These are phyloP conservation scores for Drosophila albomicans DNA, from an alignment of 1,140 invertebrate species.

Conservation along the genomic window DNA sequence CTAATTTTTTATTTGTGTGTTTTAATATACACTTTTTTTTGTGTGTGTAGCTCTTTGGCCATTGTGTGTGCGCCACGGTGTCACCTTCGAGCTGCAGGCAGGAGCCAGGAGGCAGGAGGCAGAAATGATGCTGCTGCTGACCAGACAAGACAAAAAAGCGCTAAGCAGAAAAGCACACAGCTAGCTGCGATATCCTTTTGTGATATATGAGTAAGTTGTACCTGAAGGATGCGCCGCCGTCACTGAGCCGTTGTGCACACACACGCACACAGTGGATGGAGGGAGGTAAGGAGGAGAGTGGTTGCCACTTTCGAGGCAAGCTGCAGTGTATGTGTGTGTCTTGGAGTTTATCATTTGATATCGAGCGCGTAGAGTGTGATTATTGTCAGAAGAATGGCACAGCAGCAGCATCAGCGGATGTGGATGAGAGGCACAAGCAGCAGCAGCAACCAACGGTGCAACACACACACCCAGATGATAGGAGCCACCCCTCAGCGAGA, in stretches of 20 bases:
- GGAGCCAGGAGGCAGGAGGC: slow-evolving; percentile 15
- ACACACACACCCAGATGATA: slow-evolving; percentile 47
- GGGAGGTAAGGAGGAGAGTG: background rate
- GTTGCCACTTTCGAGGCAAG: slow-evolving; percentile 17
- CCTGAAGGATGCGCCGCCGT: slow-evolving; percentile 71
- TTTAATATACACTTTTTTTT: slow-evolving; percentile 53
- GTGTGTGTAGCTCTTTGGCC: slow-evolving; percentile 31
- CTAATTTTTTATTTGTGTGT: slow-evolving; percentile 55
- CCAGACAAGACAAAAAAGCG: slow-evolving; percentile 70
- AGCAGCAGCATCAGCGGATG: slow-evolving; percentile 27
- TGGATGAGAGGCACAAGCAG: slow-evolving; percentile 36
- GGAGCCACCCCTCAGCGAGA: slow-evolving; percentile 43
- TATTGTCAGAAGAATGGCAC: slow-evolving; percentile 36
- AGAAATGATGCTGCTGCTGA: slow-evolving; percentile 50
- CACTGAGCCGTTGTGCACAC: slow-evolving; percentile 82
- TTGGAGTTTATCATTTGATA: slow-evolving; percentile 79
- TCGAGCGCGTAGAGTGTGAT: slow-evolving; percentile 71
- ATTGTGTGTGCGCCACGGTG: slow-evolving; percentile 78
- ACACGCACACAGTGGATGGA: slow-evolving; percentile 28
- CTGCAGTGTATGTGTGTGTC: slow-evolving; percentile 22
- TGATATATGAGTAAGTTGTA: slow-evolving; percentile 85
- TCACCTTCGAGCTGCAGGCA: slow-evolving; percentile 71
- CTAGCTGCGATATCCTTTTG: slow-evolving; percentile 79
- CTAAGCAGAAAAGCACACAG: slow-evolving; percentile 81
- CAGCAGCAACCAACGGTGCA: background rate